phyloP scores from a whole-genome alignment of 2,113 vertebrate genomes.

The Paratilapia polleni region DNA sequence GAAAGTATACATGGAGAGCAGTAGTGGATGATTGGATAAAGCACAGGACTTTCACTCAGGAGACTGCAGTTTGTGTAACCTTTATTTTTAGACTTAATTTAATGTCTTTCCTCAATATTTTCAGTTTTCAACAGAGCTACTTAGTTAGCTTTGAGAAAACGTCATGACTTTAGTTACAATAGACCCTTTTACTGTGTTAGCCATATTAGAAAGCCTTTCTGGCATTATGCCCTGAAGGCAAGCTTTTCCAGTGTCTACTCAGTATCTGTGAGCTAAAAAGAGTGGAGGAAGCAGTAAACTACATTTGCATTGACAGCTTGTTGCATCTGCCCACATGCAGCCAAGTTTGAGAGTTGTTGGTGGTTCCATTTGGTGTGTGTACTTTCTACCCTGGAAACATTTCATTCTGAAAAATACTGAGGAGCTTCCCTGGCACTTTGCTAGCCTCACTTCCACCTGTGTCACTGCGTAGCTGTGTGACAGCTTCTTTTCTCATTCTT shows the following conservation, averaged over 20 bases:
- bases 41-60: background rate
- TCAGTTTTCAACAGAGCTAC: background rate
- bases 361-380: background rate
- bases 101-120: background rate
- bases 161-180: background rate
- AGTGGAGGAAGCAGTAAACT: background rate
- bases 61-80: background rate
- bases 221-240: background rate
- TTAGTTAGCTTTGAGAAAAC: background rate
- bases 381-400: slow-evolving; percentile 7
- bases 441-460: background rate
- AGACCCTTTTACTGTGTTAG: background rate
- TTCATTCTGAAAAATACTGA: slow-evolving; percentile 8
- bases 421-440: slow-evolving; percentile 16
- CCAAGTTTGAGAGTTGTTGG: slow-evolving; percentile 13
- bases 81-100: background rate
- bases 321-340: slow-evolving; percentile 40
- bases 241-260: background rate
- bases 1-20: background rate
- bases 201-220: background rate
- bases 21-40: background rate
- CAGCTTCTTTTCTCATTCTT: background rate
- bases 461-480: background rate
- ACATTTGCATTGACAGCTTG: slow-evolving; percentile 38
- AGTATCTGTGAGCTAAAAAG: background rate